A percentile compares a stretch with the other conserved stretches of the same genome.
phyloP scores from a whole-genome alignment of 2,797 vertebrate species.

The Pipistrellus pipistrellus region DNA sequence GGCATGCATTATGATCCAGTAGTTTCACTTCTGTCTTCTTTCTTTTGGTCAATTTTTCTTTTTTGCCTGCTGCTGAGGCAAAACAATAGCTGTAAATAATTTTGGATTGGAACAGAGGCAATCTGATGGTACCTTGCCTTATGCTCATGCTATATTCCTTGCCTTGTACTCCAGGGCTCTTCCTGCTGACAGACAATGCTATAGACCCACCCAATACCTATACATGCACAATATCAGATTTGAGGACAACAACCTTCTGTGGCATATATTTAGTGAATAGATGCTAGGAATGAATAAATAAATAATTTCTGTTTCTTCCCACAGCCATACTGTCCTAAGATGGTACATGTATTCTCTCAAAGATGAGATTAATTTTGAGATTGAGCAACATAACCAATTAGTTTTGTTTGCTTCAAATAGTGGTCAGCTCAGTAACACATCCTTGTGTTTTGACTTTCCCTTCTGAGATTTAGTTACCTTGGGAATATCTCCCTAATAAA shows the following conservation, averaged over 20 bases:
- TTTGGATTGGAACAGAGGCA: background rate
- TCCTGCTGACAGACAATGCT: background rate
- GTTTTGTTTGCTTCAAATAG: background rate
- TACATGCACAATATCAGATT: background rate
- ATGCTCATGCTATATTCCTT: background rate
- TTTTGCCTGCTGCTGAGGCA: background rate
- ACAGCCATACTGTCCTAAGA: background rate
- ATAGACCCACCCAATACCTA: background rate
- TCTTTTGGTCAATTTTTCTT: background rate
- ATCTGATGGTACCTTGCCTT: background rate
- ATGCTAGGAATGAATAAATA: background rate
- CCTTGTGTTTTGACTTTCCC: background rate
- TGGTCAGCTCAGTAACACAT: background rate
- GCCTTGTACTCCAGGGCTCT: background rate
- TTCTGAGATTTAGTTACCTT: background rate
- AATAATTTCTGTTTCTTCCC: background rate
- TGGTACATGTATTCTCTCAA: background rate
- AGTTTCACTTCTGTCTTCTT: background rate
- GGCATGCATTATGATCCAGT: background rate
- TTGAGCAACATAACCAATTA: background rate
- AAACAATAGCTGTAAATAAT: background rate
- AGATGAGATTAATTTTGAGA: background rate
- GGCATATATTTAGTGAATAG: background rate
- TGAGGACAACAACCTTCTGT: background rate
- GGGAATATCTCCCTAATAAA: background rate